Conservation (phyloP, 1,140 invertebrate genomes). For the Diploscapter pachys region DNA sequence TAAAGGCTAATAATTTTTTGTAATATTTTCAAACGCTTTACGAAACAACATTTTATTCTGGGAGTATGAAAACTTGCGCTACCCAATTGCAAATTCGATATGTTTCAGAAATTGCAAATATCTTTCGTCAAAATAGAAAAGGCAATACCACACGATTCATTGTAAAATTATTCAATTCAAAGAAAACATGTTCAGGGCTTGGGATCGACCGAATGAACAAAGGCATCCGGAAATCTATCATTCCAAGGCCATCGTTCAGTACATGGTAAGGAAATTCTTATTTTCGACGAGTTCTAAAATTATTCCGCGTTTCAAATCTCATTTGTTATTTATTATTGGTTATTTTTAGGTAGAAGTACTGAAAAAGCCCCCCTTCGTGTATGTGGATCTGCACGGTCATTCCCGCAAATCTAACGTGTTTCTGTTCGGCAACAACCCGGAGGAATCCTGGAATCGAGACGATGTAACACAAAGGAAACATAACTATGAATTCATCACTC, state of each 20-base stretch:
- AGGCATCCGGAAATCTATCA: conserved; percentile 88
- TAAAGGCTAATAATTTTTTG: too few relatives aligned
- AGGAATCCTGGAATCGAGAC: conserved; percentile 60
- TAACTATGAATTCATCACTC: conserved; percentile 60
- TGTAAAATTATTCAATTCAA: too few relatives aligned
- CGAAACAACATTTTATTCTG: too few relatives aligned
- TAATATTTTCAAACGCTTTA: too few relatives aligned
- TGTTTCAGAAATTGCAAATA: too few relatives aligned
- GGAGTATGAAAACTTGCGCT: too few relatives aligned
- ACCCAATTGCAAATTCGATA: too few relatives aligned
- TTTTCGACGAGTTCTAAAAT: conserved; percentile 9
- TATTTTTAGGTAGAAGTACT: conserved; percentile 45
- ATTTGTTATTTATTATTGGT: neutral
- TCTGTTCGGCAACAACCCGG: conserved; percentile 77
- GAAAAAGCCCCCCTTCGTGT: conserved; percentile 71
- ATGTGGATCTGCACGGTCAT: conserved; percentile 86
- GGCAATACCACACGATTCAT: too few relatives aligned
- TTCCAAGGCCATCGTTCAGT: conserved; percentile 70
- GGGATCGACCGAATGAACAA: conserved; percentile 74
- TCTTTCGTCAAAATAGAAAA: too few relatives aligned
- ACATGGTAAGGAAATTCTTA: conserved; percentile 40
- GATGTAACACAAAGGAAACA: conserved; percentile 60
- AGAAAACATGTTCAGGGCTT: conserved; percentile 67
- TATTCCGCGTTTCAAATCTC: neutral
- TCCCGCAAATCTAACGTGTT: conserved; percentile 83